Evolutionary conservation across 2,888 invertebrate species (phyloP).

Genomic region (Dorcus hopei): DNA sequence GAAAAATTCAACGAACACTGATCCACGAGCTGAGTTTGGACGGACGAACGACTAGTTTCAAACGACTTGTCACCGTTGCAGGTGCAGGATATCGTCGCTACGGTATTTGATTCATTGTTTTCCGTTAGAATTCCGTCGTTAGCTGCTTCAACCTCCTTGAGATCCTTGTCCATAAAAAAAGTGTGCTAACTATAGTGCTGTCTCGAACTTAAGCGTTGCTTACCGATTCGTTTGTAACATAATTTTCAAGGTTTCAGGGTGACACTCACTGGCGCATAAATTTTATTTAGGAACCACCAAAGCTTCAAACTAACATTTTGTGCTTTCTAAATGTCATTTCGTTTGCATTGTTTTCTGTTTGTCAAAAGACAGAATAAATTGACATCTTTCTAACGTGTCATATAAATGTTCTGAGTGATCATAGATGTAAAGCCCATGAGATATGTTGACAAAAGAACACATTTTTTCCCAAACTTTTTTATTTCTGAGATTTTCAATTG

Average conservation of each 20-base stretch:
- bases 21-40: background rate
- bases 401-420: too few relatives aligned
- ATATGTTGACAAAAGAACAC: too few relatives aligned
- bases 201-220: too few relatives aligned
- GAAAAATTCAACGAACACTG: background rate
- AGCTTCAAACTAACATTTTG: slow-evolving; percentile 6
- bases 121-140: background rate
- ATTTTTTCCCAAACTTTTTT: too few relatives aligned
- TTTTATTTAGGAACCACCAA: background rate
- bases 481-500: too few relatives aligned
- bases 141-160: background rate
- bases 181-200: too few relatives aligned
- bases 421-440: too few relatives aligned
- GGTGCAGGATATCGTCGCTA: background rate
- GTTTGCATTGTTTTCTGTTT: background rate
- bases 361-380: background rate
- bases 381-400: too few relatives aligned
- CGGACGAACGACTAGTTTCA: background rate
- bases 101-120: background rate
- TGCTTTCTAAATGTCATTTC: slow-evolving; percentile 8
- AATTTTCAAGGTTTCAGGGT: too few relatives aligned
- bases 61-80: background rate
- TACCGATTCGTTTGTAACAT: too few relatives aligned
- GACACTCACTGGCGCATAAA: slow-evolving; percentile 2
- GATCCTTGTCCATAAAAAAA: background rate